Conservation (phyloP, 2,113 vertebrate species). For the Camelus bactrianus region DNA sequence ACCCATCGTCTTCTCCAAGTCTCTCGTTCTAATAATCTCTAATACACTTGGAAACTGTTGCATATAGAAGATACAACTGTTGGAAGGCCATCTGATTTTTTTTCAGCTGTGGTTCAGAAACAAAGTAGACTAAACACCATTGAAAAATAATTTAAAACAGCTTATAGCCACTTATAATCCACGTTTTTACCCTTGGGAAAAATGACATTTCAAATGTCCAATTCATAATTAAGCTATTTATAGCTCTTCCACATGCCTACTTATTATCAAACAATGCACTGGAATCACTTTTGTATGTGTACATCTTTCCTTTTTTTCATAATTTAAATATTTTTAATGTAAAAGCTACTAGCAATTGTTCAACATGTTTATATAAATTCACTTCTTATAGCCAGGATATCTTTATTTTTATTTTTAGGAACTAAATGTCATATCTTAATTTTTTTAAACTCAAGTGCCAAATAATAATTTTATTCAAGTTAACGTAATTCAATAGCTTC, state of each 20-base stretch:
- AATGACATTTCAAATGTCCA: background rate
- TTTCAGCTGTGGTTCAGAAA: background rate
- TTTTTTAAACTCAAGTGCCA: background rate
- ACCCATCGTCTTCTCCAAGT: background rate
- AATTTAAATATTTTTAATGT: conserved; percentile 28
- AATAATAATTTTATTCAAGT: background rate
- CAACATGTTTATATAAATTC: background rate
- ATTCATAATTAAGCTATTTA: background rate
- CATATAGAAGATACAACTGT: background rate
- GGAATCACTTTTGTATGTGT: background rate
- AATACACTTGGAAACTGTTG: background rate
- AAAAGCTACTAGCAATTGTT: background rate
- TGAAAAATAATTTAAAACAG: background rate
- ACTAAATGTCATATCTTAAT: background rate
- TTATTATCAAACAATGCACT: background rate
- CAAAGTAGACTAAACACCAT: background rate
- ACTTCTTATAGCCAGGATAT: background rate
- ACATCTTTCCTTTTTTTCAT: background rate
- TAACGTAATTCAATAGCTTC: background rate
- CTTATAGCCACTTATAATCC: background rate
- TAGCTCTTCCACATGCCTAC: background rate
- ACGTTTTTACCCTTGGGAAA: background rate
- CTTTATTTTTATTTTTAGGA: conserved; percentile 27
- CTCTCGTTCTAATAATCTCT: background rate
- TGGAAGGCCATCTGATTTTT: background rate